Evolutionary conservation across 2,797 vertebrate genomes (phyloP).

Genomic region (Etheostoma nigrum): DNA sequence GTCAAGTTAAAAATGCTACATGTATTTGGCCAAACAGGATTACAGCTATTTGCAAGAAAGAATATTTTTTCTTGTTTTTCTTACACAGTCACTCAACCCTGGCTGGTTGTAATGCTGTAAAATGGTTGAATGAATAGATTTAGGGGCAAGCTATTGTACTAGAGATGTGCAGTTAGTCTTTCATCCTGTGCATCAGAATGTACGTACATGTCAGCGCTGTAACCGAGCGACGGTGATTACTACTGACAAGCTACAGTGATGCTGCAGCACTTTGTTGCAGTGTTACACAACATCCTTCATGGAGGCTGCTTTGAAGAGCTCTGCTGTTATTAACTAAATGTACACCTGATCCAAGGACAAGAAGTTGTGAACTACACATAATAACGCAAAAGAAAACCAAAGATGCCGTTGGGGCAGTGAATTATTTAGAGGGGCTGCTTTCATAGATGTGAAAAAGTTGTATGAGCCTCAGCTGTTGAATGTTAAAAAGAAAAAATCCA

Average conservation of each 20-base stretch:
- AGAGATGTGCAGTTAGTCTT: constrained; percentile 69
- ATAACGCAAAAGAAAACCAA: constrained; percentile 30
- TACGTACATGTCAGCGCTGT: constrained; percentile 70
- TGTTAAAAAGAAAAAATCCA: constrained; percentile 4
- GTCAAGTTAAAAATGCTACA: constrained; percentile 14
- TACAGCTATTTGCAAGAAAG: not conserved
- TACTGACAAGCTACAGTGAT: constrained; percentile 78
- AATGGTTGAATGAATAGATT: constrained; percentile 63
- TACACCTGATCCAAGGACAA: constrained; percentile 63
- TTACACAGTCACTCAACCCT: constrained; percentile 8
- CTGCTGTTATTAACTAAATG: constrained; percentile 50
- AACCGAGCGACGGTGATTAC: constrained; percentile 72
- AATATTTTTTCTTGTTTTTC: constrained; percentile 38
- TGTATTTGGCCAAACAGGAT: constrained; percentile 5
- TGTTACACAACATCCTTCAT: constrained; percentile 66
- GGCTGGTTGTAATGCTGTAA: constrained; percentile 44
- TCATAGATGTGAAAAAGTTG: constrained; percentile 45
- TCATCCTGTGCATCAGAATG: constrained; percentile 74
- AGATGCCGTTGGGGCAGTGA: constrained; percentile 40
- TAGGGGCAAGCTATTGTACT: constrained; percentile 59
- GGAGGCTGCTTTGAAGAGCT: constrained; percentile 45
- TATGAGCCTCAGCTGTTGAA: constrained; percentile 24
- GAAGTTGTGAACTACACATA: constrained; percentile 34
- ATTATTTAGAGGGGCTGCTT: constrained; percentile 57
- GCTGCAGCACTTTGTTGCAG: constrained; percentile 71